Percentiles rank a stretch among this genome's conserved stretches.
Evolutionary conservation across 2,888 invertebrate species (phyloP).

Genomic region (Dasypogon diadema): DNA sequence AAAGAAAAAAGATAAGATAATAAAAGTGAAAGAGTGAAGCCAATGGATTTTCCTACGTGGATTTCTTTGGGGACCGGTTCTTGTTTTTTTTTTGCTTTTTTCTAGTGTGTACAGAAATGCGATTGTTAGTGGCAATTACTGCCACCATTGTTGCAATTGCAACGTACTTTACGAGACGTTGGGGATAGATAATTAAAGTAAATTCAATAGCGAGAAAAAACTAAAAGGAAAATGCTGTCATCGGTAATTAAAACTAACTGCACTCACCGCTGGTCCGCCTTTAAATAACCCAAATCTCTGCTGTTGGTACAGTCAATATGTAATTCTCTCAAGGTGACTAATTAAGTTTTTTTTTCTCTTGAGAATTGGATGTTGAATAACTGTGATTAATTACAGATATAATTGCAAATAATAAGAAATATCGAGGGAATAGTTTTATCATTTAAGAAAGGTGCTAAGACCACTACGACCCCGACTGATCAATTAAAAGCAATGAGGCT

Average conservation of each 20-base stretch:
- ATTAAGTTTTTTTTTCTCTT: too few relatives aligned
- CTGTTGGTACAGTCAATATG: too few relatives aligned
- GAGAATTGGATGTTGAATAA: too few relatives aligned
- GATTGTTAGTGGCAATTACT: conserved; percentile 16
- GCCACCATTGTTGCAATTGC: not conserved
- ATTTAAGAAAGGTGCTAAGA: too few relatives aligned
- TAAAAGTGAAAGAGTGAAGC: conserved; percentile 23
- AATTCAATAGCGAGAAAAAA: not conserved
- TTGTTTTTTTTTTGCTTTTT: not conserved
- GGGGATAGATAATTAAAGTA: not conserved
- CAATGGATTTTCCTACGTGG: too few relatives aligned
- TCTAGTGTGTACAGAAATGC: not conserved
- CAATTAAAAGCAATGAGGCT: too few relatives aligned
- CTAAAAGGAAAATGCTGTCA: conserved; percentile 3
- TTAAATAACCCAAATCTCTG: conserved; percentile 8
- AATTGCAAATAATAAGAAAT: too few relatives aligned
- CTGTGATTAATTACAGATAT: too few relatives aligned
- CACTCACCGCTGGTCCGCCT: not conserved
- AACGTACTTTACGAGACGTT: not conserved
- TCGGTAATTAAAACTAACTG: not conserved
- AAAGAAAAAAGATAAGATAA: conserved; percentile 15
- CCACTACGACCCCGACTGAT: too few relatives aligned
- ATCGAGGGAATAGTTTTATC: too few relatives aligned
- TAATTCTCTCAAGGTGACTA: too few relatives aligned
- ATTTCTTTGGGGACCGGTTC: not conserved